Evolutionary conservation across 2,113 vertebrate genomes (phyloP), one percentile per base, ranked within the genome.

Genomic region (Paralichthys olivaceus): DNA sequence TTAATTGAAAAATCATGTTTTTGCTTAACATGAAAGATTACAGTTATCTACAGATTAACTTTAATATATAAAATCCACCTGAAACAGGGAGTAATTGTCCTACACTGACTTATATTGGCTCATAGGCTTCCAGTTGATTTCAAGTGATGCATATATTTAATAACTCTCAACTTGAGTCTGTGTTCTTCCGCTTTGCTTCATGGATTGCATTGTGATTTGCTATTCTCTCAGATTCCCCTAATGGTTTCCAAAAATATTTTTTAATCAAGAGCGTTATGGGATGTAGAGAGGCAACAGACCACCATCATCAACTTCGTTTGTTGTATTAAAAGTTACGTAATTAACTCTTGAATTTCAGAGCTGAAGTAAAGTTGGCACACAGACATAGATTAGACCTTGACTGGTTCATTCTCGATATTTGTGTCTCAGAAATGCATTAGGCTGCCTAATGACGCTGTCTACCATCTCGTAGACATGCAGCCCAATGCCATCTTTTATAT

Each of bases 391-490:
- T 15, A 19, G 32, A 40, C 51, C 68, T 47, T 59, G 34, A 80
- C 69, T 62, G 51, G 49, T 72, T 88, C 34, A 68, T 77, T 73
- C 49, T 59, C 6, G 5, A 56, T 56, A 78, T 71, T 17, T 66
- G 57, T 53, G 53, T 75, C 69, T 77, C 25, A 22, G 65, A 82
- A 84, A 86, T 86, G 60, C 77, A 83, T 90, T 80, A 90, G 54
- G 49, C 43, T 84, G 69, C 72, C 45, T 85, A 91, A 90, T 91
- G 82, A 92, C 68, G 77, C 84, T 55, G 66, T 47, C 22, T 70
- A n/a, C 69, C 71, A 81, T 70, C 72, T 65, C 80, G 69, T 62
- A 77, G 59, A 77, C 74, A 49, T 40, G 57, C 40, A 62, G 62
- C 65, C 72, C 63, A 47, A 32, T 20, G 25, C 64, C 81, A 87